Conservation (phyloP, 2,113 vertebrate genomes). For the Todiramphus saurophagus region DNA sequence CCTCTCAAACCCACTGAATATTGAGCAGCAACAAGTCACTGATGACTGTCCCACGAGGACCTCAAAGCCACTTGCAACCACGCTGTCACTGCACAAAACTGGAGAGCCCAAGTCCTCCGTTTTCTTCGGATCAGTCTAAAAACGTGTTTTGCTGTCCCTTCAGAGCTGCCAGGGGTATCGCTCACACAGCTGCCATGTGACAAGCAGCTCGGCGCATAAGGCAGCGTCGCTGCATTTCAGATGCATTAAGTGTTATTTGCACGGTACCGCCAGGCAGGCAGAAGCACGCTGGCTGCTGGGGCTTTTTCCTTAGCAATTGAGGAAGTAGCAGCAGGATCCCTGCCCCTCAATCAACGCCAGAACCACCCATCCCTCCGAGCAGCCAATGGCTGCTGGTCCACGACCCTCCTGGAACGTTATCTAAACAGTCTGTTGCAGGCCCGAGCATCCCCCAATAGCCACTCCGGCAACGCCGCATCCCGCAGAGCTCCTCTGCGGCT, state of each 20-base stretch:
- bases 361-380: conserved; percentile 82
- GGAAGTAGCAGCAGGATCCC: neutral
- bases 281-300: neutral
- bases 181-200: neutral
- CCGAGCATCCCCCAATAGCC: conserved; percentile 29
- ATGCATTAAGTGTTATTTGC: neutral
- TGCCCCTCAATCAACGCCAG: conserved; percentile 72
- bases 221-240: neutral
- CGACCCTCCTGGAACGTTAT: conserved; percentile 77
- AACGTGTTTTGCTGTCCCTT: neutral
- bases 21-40: neutral
- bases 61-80: neutral
- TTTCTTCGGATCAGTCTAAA: neutral
- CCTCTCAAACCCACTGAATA: rapidly evolving
- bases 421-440: conserved; percentile 60
- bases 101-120: neutral
- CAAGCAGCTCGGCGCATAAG: neutral
- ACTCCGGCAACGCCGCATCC: neutral
- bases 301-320: neutral
- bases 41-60: neutral
- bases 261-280: neutral
- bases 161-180: rapidly evolving
- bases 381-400: conserved; percentile 78
- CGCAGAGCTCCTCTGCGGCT: conserved; percentile 1
- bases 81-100: rapidly evolving